Evolutionary conservation across 2,113 vertebrate species (phyloP).

Genomic region (Balaeniceps rex): DNA sequence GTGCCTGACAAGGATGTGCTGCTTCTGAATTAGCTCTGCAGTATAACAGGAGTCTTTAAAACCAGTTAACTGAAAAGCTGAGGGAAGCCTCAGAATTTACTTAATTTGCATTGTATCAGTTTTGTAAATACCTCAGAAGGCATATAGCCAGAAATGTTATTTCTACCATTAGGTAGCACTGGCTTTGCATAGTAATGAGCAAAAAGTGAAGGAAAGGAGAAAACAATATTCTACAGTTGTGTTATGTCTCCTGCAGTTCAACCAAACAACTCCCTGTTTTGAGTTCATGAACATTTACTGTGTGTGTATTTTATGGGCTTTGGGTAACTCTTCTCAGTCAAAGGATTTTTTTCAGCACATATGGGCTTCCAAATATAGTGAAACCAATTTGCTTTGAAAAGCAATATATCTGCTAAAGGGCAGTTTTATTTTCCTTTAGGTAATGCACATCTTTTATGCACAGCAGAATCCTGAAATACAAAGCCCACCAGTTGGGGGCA

Average conservation of each 20-base stretch:
- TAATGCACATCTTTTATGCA: constrained; percentile 56
- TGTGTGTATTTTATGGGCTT: background rate
- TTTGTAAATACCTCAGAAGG: constrained; percentile 34
- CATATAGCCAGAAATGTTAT: constrained; percentile 45
- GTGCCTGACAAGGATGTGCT: background rate
- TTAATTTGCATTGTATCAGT: constrained; percentile 57
- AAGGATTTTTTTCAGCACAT: constrained; percentile 34
- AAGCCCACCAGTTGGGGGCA: constrained; percentile 8
- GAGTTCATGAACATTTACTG: constrained; percentile 1
- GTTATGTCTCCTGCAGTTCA: background rate
- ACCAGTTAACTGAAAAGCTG: background rate
- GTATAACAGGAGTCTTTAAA: background rate
- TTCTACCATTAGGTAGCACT: constrained; percentile 56
- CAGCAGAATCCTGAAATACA: constrained; percentile 52
- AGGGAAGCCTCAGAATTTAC: constrained; percentile 36
- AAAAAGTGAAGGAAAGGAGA: constrained; percentile 42
- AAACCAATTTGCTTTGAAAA: constrained; percentile 56
- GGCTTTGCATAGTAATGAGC: constrained; percentile 57
- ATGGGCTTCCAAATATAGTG: constrained; percentile 35
- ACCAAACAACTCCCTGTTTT: background rate
- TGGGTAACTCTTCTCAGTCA: background rate
- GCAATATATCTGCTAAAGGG: constrained; percentile 65
- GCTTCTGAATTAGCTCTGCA: constrained; percentile 30
- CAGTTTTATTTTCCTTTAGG: constrained; percentile 66
- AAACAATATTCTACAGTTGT: constrained; percentile 1